Evolutionary conservation across 2,888 invertebrate species (phyloP), one percentile per base, ranked within the genome.

Genomic region (Thalpophila matura): DNA sequence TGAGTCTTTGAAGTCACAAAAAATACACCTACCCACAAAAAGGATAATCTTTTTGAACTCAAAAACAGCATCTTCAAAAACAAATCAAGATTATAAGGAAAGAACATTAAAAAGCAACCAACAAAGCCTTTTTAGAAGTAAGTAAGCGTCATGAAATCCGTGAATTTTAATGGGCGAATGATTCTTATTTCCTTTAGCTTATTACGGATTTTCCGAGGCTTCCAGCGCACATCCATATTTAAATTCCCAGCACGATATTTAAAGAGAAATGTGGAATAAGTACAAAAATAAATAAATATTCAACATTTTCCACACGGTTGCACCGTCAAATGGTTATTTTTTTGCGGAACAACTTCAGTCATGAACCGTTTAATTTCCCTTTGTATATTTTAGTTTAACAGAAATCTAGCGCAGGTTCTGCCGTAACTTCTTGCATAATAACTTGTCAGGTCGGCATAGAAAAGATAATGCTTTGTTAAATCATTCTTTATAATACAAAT

Each of bases 241-340:
- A 55, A 66, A 71, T 71, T 76, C 45, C 51, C 50, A 51, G 33
- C 63, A 65, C 51, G 69, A 47, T 60, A 50, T 72, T 72, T 57
- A 53, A 62, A 80, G 62, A 71, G 42, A 61, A 66, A 57, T 70
- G 56, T 55, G 50, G 50, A 59, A n/a, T n/a, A n/a, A n/a, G 53
- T 57, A 55, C 37, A 40, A 50, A 70, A 58, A 74, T 81, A 70
- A 58, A 74, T 81, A 77, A 83, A 83, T 79, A 81, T 79, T 74
- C 68, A 72, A 61, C 61, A 43, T 74, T 70, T 53, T 49, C 63
- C 70, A 55, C 53, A 47, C 57, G 51, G 54, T 45, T 45, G 33
- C 37, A 27, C 33, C 55, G 22, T 38, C 16, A 54, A 71, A 65
- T 65, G 33, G 33, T 38, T 54, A 42, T 47, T 50, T 55, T 53